These are phyloP conservation scores for Corynorhinus townsendii DNA, from an alignment of 2,113 vertebrate genomes.

Conservation along the genomic window DNA sequence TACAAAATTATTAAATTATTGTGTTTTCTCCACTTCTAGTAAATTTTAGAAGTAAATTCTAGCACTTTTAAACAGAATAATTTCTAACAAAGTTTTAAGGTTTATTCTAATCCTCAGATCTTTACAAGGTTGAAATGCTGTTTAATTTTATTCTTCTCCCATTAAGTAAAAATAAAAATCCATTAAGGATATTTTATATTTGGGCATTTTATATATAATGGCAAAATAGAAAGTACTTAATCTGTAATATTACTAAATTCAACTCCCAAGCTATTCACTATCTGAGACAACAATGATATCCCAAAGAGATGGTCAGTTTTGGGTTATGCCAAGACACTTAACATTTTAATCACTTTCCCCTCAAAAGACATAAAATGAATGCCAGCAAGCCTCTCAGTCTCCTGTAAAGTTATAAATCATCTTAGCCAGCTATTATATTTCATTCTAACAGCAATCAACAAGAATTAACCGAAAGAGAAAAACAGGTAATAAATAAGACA, in stretches of 20 bases:
- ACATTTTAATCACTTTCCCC: not conserved
- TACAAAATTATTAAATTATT: not conserved
- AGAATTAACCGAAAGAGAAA: not conserved
- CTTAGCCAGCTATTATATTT: not conserved
- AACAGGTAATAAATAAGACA: not conserved
- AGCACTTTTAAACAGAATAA: conserved; percentile 10
- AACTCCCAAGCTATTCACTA: not conserved
- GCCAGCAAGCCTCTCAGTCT: not conserved
- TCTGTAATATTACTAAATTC: not conserved
- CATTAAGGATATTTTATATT: conserved; percentile 14
- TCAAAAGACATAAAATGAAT: not conserved
- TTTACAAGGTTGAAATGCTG: conserved; percentile 2
- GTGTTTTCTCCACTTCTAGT: not conserved
- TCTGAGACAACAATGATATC: not conserved
- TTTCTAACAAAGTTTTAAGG: not conserved
- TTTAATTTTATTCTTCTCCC: conserved; percentile 20
- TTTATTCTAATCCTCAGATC: conserved; percentile 18
- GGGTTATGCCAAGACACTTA: not conserved
- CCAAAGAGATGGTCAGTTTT: not conserved
- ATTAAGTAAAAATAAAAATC: not conserved
- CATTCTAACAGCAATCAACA: not conserved
- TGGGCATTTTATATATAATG: not conserved
- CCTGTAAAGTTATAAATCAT: conserved; percentile 21
- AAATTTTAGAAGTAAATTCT: conserved; percentile 20
- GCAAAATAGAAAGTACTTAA: not conserved